phyloP scores from a whole-genome alignment of 2,113 vertebrate species.

The Periophthalmus modestus region DNA sequence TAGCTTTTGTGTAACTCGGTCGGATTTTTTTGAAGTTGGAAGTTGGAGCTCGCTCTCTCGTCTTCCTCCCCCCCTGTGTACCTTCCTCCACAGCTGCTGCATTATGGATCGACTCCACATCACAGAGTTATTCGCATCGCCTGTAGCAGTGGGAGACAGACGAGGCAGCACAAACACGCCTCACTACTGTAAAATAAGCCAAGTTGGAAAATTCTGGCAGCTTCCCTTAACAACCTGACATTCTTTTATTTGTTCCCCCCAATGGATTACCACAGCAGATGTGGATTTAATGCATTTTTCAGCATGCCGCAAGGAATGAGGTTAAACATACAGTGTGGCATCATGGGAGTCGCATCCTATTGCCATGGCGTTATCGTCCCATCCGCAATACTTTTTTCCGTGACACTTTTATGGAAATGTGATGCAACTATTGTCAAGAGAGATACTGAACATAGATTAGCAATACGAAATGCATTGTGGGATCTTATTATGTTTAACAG shows the following conservation, averaged over 20 bases:
- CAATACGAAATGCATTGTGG: constrained; percentile 6
- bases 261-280: constrained; percentile 31
- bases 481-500: neutral
- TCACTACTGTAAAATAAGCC: constrained; percentile 26
- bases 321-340: constrained; percentile 15
- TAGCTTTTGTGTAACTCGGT: constrained; percentile 18
- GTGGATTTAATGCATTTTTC: constrained; percentile 47
- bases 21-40: constrained; percentile 3
- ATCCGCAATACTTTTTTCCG: neutral
- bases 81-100: constrained; percentile 16
- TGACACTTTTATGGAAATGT: constrained; percentile 28
- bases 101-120: constrained; percentile 21
- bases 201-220: constrained; percentile 18
- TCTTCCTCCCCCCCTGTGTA: neutral
- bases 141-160: constrained; percentile 25
- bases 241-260: constrained; percentile 25
- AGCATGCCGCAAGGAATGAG: constrained; percentile 8
- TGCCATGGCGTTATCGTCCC: neutral
- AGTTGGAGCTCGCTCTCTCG: constrained; percentile 2
- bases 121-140: constrained; percentile 2
- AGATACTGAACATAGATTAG: constrained; percentile 26
- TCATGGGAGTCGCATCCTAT: neutral
- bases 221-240: constrained; percentile 16
- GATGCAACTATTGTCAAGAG: neutral
- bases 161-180: constrained; percentile 23